Evolutionary conservation across 2,797 vertebrate genomes (phyloP).

Genomic region (Furcifer pardalis): DNA sequence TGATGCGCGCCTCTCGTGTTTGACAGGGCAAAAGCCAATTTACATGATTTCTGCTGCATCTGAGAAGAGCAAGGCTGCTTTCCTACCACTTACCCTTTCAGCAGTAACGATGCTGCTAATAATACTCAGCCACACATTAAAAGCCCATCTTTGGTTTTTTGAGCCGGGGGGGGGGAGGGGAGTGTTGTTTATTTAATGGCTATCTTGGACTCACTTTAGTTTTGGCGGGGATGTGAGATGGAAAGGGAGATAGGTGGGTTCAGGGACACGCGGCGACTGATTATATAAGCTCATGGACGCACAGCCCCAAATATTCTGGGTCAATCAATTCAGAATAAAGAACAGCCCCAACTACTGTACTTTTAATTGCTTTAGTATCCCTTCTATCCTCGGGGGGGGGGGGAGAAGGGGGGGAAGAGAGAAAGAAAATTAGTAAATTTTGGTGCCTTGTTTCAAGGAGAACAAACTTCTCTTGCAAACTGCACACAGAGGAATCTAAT

Average conservation of each 20-base stretch:
- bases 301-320: not conserved
- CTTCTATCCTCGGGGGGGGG: too few relatives aligned
- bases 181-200: not conserved
- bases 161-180: not conserved
- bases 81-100: not conserved
- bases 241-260: not conserved
- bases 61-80: not conserved
- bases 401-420: too few relatives aligned
- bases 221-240: not conserved
- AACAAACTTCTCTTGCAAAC: too few relatives aligned
- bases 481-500: too few relatives aligned
- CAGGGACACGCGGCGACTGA: too few relatives aligned
- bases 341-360: too few relatives aligned
- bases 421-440: too few relatives aligned
- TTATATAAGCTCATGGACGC: not conserved
- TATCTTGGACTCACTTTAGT: not conserved
- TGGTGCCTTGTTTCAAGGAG: too few relatives aligned
- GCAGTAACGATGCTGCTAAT: constrained; percentile 5
- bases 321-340: not conserved
- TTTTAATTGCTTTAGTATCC: too few relatives aligned
- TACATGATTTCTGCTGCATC: not conserved
- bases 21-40: not conserved
- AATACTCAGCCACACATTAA: constrained; percentile 3
- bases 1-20: too few relatives aligned
- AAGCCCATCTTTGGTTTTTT: not conserved